Percentiles rank a stretch among this genome's conserved stretches.
Evolutionary conservation across 92 coral and sea anemone genomes (phyloP).

Genomic region (Anthopleura xanthogrammica): DNA sequence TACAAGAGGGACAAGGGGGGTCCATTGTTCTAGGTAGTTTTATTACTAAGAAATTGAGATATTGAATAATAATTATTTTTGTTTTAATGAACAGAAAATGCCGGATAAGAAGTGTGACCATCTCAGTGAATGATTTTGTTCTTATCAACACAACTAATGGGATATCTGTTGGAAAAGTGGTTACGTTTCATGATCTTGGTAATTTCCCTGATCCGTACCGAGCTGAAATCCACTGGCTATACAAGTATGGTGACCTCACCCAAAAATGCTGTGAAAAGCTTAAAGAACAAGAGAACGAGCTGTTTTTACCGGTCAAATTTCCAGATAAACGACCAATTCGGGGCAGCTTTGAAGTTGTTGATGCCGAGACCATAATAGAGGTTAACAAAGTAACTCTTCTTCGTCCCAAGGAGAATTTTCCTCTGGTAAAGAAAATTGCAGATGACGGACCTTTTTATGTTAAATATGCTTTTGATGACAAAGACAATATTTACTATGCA

Average conservation of each 20-base stretch:
- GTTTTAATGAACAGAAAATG: constrained; percentile 41
- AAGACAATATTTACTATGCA: constrained; percentile 44
- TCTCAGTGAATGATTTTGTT: constrained; percentile 71
- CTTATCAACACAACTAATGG: constrained; percentile 48
- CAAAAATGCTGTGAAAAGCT: constrained; percentile 20
- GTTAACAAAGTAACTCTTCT: constrained; percentile 55
- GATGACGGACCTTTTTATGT: constrained; percentile 52
- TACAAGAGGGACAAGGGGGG: neutral
- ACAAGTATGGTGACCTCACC: constrained; percentile 46
- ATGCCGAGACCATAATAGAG: constrained; percentile 71
- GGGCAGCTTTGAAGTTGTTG: constrained; percentile 48
- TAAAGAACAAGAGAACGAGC: constrained; percentile 43
- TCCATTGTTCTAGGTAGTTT: neutral
- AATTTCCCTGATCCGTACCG: constrained; percentile 55
- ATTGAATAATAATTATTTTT: neutral
- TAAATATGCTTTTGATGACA: constrained; percentile 68
- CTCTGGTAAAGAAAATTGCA: constrained; percentile 6
- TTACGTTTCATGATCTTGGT: constrained; percentile 54
- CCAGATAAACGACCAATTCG: constrained; percentile 19
- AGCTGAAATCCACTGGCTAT: constrained; percentile 78
- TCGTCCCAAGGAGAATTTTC: constrained; percentile 24
- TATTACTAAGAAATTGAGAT: neutral
- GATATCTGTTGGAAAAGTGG: constrained; percentile 57
- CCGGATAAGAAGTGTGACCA: constrained; percentile 27
- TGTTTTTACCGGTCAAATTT: constrained; percentile 57